Base-by-base conservation (phyloP, 2,113 vertebrate genomes). In the Elgaria multicarinata region DNA sequence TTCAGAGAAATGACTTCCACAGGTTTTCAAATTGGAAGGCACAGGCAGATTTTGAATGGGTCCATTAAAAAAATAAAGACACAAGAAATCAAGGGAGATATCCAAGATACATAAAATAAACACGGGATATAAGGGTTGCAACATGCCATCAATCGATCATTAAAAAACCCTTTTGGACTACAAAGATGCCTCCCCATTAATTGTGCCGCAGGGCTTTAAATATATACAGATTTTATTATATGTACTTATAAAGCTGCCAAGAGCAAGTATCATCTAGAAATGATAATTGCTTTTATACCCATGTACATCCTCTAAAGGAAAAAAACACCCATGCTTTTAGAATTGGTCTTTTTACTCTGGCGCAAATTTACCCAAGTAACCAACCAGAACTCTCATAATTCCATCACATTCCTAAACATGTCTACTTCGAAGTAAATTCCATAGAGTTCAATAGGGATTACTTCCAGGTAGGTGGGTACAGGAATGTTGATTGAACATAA, bases 1-100 rank as follows among this genome's bases (percentile, higher is more conserved):
- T 90, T 88, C 91, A 53, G 0, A 91, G 90, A 66, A n/a, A 91
- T 16, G 67, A 67, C 89, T 87, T 89, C 46, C 92, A 2, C 84
- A 44, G 39, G 87, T 31, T 26, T 84, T 90, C 77, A 78, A 93
- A 91, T 20, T 88, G 90, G 31, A 1, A 0, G 83, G 62, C 86
- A 87, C n/a, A n/a, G 87, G 76, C 95, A 95, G 72, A 28, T 8
- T 44, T 20, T 36, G 67, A 3, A 83, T 67, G 62, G 55, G 33
- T 18, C 74, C 39, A 67, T 24, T 36, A 22, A 85, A 50, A 24
- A 84, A 83, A n/a, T n/a, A 84, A 31, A 42, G 33, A 4, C 28
- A 77, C 1, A 36, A 82, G 55, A 62, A 13, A 24, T 58, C 13
- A 10, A 64, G 26, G 8, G 1, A 9, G 67, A 69, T 4, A 46